Conservation (phyloP, 2,113 vertebrate genomes). For the Neoarius graeffei region DNA sequence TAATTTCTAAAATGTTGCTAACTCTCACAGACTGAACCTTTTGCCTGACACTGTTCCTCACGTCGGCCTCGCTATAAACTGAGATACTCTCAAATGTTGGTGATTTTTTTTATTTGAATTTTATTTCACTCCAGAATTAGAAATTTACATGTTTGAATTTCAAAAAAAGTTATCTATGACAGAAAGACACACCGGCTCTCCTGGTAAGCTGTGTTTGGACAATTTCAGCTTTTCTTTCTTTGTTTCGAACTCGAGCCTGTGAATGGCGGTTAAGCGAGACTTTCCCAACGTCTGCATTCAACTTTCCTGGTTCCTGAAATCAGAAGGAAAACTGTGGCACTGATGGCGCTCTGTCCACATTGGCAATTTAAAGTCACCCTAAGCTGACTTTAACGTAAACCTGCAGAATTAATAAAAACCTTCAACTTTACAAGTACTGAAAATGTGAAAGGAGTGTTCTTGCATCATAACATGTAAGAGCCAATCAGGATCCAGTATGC, state of each 20-base stretch:
- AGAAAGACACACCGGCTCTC: background rate
- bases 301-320: background rate
- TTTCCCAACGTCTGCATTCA: background rate
- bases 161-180: background rate
- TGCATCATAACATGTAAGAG: background rate
- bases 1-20: slow-evolving; percentile 6
- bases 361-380: background rate
- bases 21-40: background rate
- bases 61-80: background rate
- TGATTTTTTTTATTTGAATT: background rate
- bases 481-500: background rate
- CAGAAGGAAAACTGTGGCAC: background rate
- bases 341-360: background rate
- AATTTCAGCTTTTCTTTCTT: background rate
- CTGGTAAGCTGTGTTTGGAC: background rate
- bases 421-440: background rate
- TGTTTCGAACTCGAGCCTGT: background rate
- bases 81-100: background rate
- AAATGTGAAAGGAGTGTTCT: background rate
- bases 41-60: slow-evolving; percentile 1
- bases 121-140: background rate
- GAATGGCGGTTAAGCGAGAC: background rate
- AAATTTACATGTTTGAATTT: background rate
- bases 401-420: background rate
- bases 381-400: background rate